Base-by-base conservation (phyloP, 53 echinoderm and acorn worm species). In the Zoroaster sp. region DNA sequence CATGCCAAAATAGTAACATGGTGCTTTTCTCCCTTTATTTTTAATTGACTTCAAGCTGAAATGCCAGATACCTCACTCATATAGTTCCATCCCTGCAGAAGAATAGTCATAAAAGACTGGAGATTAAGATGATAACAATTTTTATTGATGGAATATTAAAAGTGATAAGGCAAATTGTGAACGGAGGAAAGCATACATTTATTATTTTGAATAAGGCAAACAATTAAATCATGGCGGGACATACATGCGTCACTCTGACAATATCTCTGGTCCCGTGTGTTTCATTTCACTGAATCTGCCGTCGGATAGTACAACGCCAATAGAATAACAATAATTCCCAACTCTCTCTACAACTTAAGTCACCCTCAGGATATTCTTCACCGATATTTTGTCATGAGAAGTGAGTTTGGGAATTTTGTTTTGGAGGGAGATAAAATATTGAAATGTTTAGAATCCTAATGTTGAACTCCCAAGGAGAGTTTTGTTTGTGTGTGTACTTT, bases 91-190 rank as follows among this genome's bases (percentile, higher is more conserved):
- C 63, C 63, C 63, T 11, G 28, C 28, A 59, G 63, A 59, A 28
- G 23, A 11, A 28, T 59, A 10, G 9, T 28, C 63, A 8, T 59
- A 59, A 59, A 25, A 59, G 63, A 59, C 21, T 59, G 23, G 28
- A 25, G 63, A 59, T 59, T 25, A 59, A 59, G 63, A 28, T 28
- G 63, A 59, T 59, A 25, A 59, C 63, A 11, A 9, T 59, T 59
- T 21, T 28, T 25, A 9, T 21, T 21, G 63, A 59, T 11, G 28
- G 82, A 59, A 80, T 80, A 80, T 80, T 80, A 59, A 80, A 80
- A 55, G 40, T 82, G 82, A 82, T 82, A 66, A 82, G 82, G 66
- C 82, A 82, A 30, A 66, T 10, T 15, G 43, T 30, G 43, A 55
- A 18, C 21, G 59, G 66, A 66, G 30, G 44, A 10, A 28, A 59